These are phyloP conservation scores for Callopanchax toddi DNA, from an alignment of 2,113 vertebrate genomes.

Conservation along the genomic window DNA sequence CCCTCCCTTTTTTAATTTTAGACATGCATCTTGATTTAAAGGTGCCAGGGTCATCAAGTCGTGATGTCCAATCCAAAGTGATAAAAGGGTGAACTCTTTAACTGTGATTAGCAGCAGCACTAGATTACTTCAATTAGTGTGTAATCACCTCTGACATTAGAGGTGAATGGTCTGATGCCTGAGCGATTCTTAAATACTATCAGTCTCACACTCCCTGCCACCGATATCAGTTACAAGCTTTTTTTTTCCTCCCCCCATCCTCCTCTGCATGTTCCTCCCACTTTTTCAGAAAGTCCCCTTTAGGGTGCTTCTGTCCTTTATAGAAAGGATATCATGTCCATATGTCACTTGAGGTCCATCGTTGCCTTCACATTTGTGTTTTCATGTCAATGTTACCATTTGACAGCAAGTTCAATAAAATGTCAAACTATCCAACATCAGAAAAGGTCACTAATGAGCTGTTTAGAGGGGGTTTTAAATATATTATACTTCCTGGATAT, in stretches of 20 bases:
- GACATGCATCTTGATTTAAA: conserved; percentile 54
- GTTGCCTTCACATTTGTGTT: conserved; percentile 59
- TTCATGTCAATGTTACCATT: conserved; percentile 61
- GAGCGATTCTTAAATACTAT: no score
- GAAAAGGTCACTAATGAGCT: conserved; percentile 73
- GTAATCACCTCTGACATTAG: conserved; percentile 73
- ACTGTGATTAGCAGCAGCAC: no score
- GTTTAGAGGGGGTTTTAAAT: conserved; percentile 49
- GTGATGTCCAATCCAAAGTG: conserved; percentile 47
- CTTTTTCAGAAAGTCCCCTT: conserved; percentile 44
- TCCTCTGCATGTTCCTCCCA: background rate
- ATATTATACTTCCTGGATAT: conserved; percentile 38
- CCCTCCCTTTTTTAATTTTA: conserved; percentile 12
- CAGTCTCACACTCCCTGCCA: conserved; percentile 35
- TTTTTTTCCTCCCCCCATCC: no score
- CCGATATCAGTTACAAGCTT: conserved; percentile 60
- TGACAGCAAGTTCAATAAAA: conserved; percentile 65
- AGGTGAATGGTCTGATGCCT: conserved; percentile 69
- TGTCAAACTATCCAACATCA: conserved; percentile 69
- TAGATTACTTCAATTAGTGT: conserved; percentile 70
- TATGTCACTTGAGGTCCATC: conserved; percentile 68
- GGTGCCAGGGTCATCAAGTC: conserved; percentile 43
- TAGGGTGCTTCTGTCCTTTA: conserved; percentile 67
- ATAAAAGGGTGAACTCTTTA: conserved; percentile 52
- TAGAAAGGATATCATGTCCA: conserved; percentile 44